Evolutionary conservation across 2,113 vertebrate genomes (phyloP).

Genomic region (Pleuronectes platessa): DNA sequence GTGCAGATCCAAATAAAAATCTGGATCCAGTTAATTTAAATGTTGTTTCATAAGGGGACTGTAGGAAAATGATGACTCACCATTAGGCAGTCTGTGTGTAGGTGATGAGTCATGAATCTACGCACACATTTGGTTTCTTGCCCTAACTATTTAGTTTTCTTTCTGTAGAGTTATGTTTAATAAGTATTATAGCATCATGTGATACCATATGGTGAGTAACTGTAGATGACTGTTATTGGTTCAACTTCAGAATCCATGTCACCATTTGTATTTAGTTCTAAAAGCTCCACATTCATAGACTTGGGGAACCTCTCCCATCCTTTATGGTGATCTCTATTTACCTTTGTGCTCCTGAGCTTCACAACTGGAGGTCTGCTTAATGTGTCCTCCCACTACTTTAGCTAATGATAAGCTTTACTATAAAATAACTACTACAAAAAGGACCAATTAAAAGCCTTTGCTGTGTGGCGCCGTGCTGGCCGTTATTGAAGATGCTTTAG

Average conservation of each 20-base stretch:
- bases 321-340: constrained; percentile 24
- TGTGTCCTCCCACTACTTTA: constrained; percentile 28
- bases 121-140: background rate
- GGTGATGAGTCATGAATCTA: constrained; percentile 12
- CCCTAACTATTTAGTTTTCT: background rate
- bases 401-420: constrained; percentile 26
- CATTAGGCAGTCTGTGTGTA: background rate
- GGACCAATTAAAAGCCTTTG: constrained; percentile 7
- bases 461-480: background rate
- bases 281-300: background rate
- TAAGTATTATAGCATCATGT: background rate
- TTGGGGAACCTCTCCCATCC: constrained; percentile 1
- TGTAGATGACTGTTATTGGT: too few relatives aligned
- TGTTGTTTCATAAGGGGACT: constrained; percentile 1
- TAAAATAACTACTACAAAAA: constrained; percentile 4
- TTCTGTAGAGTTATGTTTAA: too few relatives aligned
- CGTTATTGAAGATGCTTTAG: constrained; percentile 56
- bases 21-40: background rate
- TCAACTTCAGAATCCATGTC: too few relatives aligned
- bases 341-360: constrained; percentile 12
- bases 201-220: too few relatives aligned
- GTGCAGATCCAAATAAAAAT: background rate
- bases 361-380: constrained; percentile 19
- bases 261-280: background rate
- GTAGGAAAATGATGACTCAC: constrained; percentile 5